phyloP scores from a whole-genome alignment of 2,888 invertebrate genomes.

The Gymnosoma rotundatum region DNA sequence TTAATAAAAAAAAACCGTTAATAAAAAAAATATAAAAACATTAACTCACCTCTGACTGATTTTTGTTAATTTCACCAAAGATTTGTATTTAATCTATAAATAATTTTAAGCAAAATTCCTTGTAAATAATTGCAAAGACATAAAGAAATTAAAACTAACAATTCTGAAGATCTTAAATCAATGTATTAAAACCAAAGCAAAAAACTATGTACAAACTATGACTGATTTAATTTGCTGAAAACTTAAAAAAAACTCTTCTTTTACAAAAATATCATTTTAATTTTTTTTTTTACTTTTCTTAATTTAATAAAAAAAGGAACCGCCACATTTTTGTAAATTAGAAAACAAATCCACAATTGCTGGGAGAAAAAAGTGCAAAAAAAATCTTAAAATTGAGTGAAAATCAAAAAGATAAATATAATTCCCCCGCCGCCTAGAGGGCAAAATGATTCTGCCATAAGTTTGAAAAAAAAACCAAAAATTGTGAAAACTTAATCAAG shows the following conservation, averaged over 20 bases:
- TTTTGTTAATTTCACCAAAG: slow-evolving; percentile 62
- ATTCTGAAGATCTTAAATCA: not conserved
- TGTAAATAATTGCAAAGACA: slow-evolving; percentile 55
- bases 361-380: slow-evolving; percentile 6
- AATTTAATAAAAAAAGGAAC: slow-evolving; percentile 28
- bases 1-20: no score
- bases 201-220: slow-evolving; percentile 47
- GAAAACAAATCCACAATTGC: slow-evolving; percentile 9
- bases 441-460: slow-evolving; percentile 58
- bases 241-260: slow-evolving; percentile 34
- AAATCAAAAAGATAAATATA: slow-evolving; percentile 48
- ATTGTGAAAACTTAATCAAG: not conserved
- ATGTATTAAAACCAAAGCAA: slow-evolving; percentile 24
- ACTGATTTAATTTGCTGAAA: slow-evolving; percentile 70
- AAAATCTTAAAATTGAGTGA: slow-evolving; percentile 57
- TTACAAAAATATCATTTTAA: slow-evolving; percentile 30
- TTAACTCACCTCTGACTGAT: slow-evolving; percentile 58
- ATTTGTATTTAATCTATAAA: slow-evolving; percentile 39
- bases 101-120: slow-evolving; percentile 17
- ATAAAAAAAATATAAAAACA: not conserved
- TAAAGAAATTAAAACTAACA: not conserved
- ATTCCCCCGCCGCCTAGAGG: slow-evolving; percentile 64
- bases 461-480: slow-evolving; percentile 29
- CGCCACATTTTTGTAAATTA: slow-evolving; percentile 60
- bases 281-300: slow-evolving; percentile 20